A percentile compares a stretch with the other conserved stretches of the same genome.
Evolutionary conservation across 2,888 invertebrate species (phyloP).

Genomic region (Isoperla grammatica): DNA sequence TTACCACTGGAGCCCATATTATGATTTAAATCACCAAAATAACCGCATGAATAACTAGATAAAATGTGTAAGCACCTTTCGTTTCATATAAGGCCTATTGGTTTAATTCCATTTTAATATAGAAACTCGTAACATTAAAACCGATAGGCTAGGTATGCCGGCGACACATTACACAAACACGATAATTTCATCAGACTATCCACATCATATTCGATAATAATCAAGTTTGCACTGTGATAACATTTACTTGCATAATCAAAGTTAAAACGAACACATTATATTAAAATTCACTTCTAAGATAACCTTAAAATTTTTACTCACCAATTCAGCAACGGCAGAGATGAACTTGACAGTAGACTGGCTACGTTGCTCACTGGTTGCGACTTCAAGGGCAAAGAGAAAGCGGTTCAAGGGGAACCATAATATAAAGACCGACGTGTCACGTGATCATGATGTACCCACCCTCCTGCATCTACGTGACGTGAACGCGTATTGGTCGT

Average conservation of each 20-base stretch:
- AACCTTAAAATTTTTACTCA: background rate
- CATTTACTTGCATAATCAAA: too few species aligned
- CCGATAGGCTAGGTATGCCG: too few species aligned
- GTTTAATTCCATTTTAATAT: too few species aligned
- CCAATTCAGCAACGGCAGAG: background rate
- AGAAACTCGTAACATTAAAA: too few species aligned
- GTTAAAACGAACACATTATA: too few species aligned
- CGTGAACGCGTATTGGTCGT: background rate
- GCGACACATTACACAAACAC: too few species aligned
- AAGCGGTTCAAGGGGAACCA: background rate
- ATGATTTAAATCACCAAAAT: too few species aligned
- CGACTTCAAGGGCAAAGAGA: slow-evolving; percentile 22
- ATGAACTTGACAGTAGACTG: slow-evolving; percentile 14
- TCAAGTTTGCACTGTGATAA: background rate
- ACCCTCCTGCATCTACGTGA: background rate
- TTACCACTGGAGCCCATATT: too few species aligned
- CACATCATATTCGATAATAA: background rate
- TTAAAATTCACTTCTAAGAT: too few species aligned
- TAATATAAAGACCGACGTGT: background rate
- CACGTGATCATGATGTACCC: background rate
- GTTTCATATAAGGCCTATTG: too few species aligned
- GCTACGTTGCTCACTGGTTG: background rate
- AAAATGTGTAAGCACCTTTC: too few species aligned
- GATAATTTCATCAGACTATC: slow-evolving; percentile 1
- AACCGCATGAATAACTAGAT: too few species aligned